phyloP scores from a whole-genome alignment of 2,797 vertebrate genomes.

The Acrocephalus scirpaceus region DNA sequence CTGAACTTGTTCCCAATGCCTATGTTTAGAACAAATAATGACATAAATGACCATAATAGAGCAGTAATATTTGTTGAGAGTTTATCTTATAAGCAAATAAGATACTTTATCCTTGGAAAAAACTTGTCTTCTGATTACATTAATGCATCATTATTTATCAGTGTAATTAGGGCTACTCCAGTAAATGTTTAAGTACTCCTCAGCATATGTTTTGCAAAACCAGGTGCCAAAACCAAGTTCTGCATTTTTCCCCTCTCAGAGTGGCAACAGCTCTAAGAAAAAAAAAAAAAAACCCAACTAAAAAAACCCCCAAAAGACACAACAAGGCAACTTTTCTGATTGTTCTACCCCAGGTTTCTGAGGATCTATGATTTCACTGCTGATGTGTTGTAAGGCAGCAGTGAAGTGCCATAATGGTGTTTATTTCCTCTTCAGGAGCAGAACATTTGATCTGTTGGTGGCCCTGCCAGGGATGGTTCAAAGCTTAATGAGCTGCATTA shows the following conservation, averaged over 20 bases:
- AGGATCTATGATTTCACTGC: neutral
- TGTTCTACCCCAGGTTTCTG: neutral
- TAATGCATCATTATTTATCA: neutral
- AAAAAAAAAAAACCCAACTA: neutral
- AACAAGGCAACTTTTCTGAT: neutral
- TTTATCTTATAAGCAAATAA: neutral
- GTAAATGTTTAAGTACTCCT: neutral
- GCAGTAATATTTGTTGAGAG: neutral
- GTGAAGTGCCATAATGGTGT: neutral
- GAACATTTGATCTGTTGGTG: neutral
- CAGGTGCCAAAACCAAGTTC: neutral
- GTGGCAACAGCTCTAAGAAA: fast-evolving
- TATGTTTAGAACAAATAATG: neutral
- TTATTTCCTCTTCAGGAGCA: neutral
- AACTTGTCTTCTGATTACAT: neutral
- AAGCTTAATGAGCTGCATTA: neutral
- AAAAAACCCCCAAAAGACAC: no score
- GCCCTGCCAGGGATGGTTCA: neutral
- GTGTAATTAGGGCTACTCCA: neutral
- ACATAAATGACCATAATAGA: neutral
- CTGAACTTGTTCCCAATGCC: neutral
- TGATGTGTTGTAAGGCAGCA: neutral
- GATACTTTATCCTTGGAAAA: neutral
- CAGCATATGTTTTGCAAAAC: neutral
- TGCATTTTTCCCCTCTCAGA: neutral